phyloP scores from a whole-genome alignment of 2,113 vertebrate species.

The Panurus biarmicus region DNA sequence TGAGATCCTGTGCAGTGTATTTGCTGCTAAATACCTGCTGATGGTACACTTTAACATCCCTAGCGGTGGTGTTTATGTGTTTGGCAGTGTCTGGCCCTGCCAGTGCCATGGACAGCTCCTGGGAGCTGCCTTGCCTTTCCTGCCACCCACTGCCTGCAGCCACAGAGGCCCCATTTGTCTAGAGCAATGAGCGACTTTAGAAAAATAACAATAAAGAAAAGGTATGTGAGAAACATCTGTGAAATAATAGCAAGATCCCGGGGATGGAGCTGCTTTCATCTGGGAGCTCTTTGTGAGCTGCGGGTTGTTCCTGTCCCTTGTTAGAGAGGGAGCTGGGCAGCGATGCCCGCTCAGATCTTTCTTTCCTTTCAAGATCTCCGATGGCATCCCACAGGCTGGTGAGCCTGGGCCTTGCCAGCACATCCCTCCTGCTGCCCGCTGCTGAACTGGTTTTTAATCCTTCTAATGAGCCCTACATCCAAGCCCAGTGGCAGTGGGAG shows the following conservation, averaged over 20 bases:
- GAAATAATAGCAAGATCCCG: not conserved
- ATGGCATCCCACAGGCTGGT: not conserved
- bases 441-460: not conserved
- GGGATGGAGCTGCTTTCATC: not conserved
- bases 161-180: not conserved
- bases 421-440: not conserved
- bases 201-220: slow-evolving; percentile 9
- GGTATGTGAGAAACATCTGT: not conserved
- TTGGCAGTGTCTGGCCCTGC: not conserved
- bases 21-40: not conserved
- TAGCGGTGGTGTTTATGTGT: not conserved
- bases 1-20: not conserved
- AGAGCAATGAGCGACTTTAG: not conserved
- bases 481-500: not conserved
- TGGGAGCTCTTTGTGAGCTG: not conserved
- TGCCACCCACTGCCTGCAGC: not conserved
- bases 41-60: not conserved
- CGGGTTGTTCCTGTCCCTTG: not conserved
- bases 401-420: not conserved
- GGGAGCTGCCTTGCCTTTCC: not conserved
- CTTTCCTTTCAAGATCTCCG: not conserved
- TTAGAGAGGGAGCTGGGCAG: not conserved
- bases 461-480: not conserved
- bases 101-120: not conserved
- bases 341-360: not conserved